Base-by-base conservation (phyloP, 2,113 vertebrate genomes). In the Boulengeromyrus knoepffleri region DNA sequence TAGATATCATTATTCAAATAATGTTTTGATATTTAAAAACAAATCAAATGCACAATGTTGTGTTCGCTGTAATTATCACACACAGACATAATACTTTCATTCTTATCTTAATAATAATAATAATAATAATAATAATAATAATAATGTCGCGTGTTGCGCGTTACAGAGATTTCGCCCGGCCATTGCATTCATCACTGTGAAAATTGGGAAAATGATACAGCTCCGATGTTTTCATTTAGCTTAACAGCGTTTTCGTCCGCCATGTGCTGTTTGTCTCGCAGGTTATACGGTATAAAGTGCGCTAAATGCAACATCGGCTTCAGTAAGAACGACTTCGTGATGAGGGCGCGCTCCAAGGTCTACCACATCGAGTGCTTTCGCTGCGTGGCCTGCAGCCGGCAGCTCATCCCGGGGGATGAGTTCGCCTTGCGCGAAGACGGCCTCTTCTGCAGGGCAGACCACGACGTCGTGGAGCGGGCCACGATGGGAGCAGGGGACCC, bases 351-450 rank as follows among this genome's bases (percentile, higher is more conserved):
- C 87, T 96, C 97, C 94, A 98, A 99, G 94, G 98, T 99, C 91
- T 99, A 99, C 96, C 98, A 99, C 95, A 98, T 99, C 95, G 98
- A 99, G 94, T 99, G 98, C 95, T 99, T 99, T 95, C 98, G 98
- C 92, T 99, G 98, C 93, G 98, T 99, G 96, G 98, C 98, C 93
- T 99, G 98, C 96, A 99, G 98, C 95, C 96, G 98, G 86, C 98
- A 99, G 95, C 97, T 99, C 92, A 99, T 99, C 95, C 98, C 98
- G 0, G 98, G 98, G 88, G 98, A 99, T 91, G 98, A 99, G 94
- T 99, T 99, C 92, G 97, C 98, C 3, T 95, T 99, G 91, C 95
- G 98, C 91, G 98, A 99, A 91, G 97, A 99, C 90, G 98, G 98
- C 6, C 97, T 99, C 66, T 99, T 99, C 95, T 99, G 98, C 93